A percentile compares a stretch with the other conserved stretches of the same genome.
These are phyloP conservation scores for Xenus cinereus DNA, from an alignment of 2,113 vertebrate species.

Conservation along the genomic window DNA sequence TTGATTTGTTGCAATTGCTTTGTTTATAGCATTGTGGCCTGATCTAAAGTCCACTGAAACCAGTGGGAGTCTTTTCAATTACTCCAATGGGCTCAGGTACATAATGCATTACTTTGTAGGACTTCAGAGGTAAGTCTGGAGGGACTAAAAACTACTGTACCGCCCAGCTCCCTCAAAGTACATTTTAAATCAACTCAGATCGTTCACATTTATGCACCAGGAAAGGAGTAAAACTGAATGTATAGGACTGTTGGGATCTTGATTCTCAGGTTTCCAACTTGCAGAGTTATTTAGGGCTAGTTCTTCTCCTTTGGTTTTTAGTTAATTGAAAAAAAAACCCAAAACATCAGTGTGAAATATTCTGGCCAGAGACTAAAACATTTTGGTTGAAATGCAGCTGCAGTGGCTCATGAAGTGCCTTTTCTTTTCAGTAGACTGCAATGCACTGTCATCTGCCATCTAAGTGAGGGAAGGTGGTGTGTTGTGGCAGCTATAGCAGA, in stretches of 20 bases:
- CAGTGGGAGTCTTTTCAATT: not conserved
- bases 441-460: not conserved
- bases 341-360: not conserved
- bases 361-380: not conserved
- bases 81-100: conserved; percentile 13
- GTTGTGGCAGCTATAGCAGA: not conserved
- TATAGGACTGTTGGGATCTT: not conserved
- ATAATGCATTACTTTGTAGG: conserved; percentile 25
- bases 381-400: not conserved
- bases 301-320: not conserved
- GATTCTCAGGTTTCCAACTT: not conserved
- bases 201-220: not conserved
- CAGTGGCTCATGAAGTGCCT: not conserved
- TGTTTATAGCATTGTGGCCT: conserved; percentile 53
- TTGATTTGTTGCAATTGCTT: not conserved
- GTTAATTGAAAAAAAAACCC: not conserved
- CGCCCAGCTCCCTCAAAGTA: not conserved
- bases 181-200: not conserved
- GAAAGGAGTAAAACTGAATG: not conserved
- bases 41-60: conserved; percentile 53
- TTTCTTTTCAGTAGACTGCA: not conserved
- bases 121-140: conserved; percentile 53
- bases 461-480: not conserved
- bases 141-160: not conserved
- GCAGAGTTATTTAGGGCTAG: not conserved